Evolutionary conservation across 1,140 invertebrate genomes (phyloP), one percentile per base, ranked within the genome.

Genomic region (Batillaria attramentaria): DNA sequence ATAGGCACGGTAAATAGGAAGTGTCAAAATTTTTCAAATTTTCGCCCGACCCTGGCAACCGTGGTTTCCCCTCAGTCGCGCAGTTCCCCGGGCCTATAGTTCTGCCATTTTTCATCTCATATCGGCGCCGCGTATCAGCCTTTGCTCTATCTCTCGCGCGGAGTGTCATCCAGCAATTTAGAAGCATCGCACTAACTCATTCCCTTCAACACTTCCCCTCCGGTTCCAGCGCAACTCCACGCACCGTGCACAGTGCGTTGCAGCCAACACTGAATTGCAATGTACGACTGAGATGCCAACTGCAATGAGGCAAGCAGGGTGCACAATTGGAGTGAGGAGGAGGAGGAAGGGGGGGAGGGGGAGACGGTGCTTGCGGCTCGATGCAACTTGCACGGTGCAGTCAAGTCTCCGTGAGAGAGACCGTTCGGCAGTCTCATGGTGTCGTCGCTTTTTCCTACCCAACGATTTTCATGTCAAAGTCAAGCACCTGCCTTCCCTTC

Each of bases 1-100:
- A n/a, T n/a, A n/a, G n/a, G n/a, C n/a, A n/a, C 6, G 4, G 66
- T 69, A 69, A 69, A 69, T 69, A 37, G 37, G 66, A 41, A 69
- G 66, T 69, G 66, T 69, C 66, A 39, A 69, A 35, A 41, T 69
- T 69, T 69, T 69, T 60, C 20, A 60, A 60, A 60, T 60, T 60
- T 60, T 60, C 57, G 24, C 57, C 57, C 57, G 24, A 28, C 8
- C 57, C 57, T 60, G 57, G 57, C 57, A 60, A 60, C 57, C 8
- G 8, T 28, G 57, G 57, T 28, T 24, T 28, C 31, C 8, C 20
- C 57, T 60, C 57, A 60, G 31, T 5, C 31, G 57, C 24, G 57
- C 5, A 5, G 4, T 20, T n/a, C 24, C 31, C 57, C 8, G 8
- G 24, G 31, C 31, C 6, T 66, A 6, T 37, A 66, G 62, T 35